phyloP scores from a whole-genome alignment of 2,888 invertebrate species.

The Campaea margaritaria region DNA sequence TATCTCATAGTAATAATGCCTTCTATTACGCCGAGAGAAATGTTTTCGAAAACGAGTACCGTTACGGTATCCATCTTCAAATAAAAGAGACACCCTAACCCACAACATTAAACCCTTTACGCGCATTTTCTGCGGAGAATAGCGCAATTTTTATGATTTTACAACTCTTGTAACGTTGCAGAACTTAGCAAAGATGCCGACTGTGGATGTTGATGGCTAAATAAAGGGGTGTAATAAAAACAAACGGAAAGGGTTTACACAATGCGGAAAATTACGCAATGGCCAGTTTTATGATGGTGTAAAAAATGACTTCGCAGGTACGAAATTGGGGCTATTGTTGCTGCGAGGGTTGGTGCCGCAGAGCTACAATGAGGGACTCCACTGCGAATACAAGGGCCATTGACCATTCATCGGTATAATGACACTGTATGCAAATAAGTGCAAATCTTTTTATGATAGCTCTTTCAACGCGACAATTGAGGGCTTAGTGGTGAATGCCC shows the following conservation, averaged over 20 bases:
- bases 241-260: slow-evolving; percentile 84
- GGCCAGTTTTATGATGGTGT: slow-evolving; percentile 69
- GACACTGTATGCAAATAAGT: slow-evolving; percentile 77
- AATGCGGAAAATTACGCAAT: slow-evolving; percentile 84
- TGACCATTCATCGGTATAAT: slow-evolving; percentile 61
- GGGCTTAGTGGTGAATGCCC: slow-evolving; percentile 52
- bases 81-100: slow-evolving; percentile 72
- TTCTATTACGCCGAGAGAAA: slow-evolving; percentile 68
- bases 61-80: slow-evolving; percentile 68
- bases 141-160: slow-evolving; percentile 82
- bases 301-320: slow-evolving; percentile 80
- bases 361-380: slow-evolving; percentile 47
- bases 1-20: slow-evolving; percentile 60
- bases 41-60: slow-evolving; percentile 65
- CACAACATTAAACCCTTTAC: slow-evolving; percentile 78
- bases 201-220: slow-evolving; percentile 55
- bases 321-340: slow-evolving; percentile 64
- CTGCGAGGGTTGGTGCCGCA: slow-evolving; percentile 45
- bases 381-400: slow-evolving; percentile 67
- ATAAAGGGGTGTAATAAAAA: slow-evolving; percentile 79
- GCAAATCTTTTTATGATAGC: slow-evolving; percentile 67
- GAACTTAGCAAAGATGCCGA: slow-evolving; percentile 79
- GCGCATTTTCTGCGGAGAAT: slow-evolving; percentile 79
- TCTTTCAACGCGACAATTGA: slow-evolving; percentile 60
- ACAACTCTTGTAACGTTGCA: slow-evolving; percentile 74